Base-by-base conservation (phyloP, 2,113 vertebrate species). In the Aegypius monachus region DNA sequence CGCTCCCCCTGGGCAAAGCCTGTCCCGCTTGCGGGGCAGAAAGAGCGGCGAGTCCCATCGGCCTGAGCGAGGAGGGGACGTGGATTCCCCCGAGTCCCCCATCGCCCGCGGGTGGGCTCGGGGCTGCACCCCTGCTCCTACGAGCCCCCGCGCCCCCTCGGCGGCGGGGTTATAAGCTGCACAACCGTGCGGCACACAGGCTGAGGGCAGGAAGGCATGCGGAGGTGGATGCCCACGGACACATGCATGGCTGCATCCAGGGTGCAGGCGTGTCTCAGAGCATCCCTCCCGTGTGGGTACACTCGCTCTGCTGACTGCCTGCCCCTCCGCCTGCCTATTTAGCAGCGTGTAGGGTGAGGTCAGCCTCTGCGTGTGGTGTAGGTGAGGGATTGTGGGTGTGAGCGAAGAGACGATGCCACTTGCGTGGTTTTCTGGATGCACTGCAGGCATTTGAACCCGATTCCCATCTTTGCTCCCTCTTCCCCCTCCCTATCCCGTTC, bases 221-320 rank as follows among this genome's bases (percentile, higher is more conserved):
- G 13, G 38, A 9, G 31, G 14, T 4, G 67, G 63, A 7, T 66
- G 72, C 53, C 53, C 67, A 22, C 7, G 11, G 40, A 21, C 40
- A 32, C 9, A 34, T 1, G 43, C 26, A 2, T 21, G 7, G 10
- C n/a, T 3, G 21, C 50, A 43, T 31, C 38, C 27, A 27, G 34
- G 38, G 5, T 2, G 9, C 43, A 8, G 6, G 14, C 25, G 2
- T 10, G 1, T 10, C 36, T 20, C 36, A 1, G 86, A n/a, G 77
- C 75, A 81, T 56, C 84, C 81, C 36, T 66, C 31, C 56, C 10
- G 21, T 4, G 11, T 2, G 72, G 34, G 42, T 19, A 36, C 29
- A 11, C 34, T 26, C 1, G 5, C 68, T 1, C 7, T 1, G 27
- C 58, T 40, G 29, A 4, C 23, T 8, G 14, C 1, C 58, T 21